Evolutionary conservation across 2,888 invertebrate species (phyloP).

Genomic region (Pemphredon lugubris): DNA sequence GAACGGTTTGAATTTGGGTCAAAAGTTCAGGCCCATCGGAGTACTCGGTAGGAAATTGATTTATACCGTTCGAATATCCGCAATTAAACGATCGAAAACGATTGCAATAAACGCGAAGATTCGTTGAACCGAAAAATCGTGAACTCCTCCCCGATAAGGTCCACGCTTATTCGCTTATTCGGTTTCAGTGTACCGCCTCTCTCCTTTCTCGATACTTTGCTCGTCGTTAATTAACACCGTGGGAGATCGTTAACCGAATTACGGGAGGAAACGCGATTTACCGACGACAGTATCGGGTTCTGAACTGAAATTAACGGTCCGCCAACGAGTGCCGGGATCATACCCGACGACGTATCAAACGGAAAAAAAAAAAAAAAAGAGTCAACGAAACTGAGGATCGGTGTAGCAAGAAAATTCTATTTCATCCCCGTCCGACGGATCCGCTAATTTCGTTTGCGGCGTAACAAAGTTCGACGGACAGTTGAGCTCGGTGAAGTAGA

Average conservation of each 20-base stretch:
- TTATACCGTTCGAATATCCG: too few relatives aligned
- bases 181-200: conserved; percentile 21
- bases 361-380: conserved; percentile 14
- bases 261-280: conserved; percentile 55
- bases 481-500: too few relatives aligned
- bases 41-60: too few relatives aligned
- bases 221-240: conserved; percentile 50
- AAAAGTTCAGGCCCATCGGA: too few relatives aligned
- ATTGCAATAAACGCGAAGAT: too few relatives aligned
- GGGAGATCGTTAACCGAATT: conserved; percentile 52
- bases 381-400: not conserved
- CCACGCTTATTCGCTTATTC: conserved; percentile 8
- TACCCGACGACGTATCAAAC: conserved; percentile 27
- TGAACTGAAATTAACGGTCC: conserved; percentile 47
- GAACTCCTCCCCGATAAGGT: not conserved
- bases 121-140: too few relatives aligned
- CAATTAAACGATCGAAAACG: too few relatives aligned
- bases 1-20: too few relatives aligned
- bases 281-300: conserved; percentile 27
- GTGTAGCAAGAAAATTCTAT: not conserved
- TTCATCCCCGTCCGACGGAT: not conserved
- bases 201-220: conserved; percentile 32
- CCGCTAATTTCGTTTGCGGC: not conserved
- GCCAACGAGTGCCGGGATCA: conserved; percentile 37
- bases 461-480: too few relatives aligned